Conservation (phyloP, 2,797 vertebrate species). For the Triplophysa yarkandensis region DNA sequence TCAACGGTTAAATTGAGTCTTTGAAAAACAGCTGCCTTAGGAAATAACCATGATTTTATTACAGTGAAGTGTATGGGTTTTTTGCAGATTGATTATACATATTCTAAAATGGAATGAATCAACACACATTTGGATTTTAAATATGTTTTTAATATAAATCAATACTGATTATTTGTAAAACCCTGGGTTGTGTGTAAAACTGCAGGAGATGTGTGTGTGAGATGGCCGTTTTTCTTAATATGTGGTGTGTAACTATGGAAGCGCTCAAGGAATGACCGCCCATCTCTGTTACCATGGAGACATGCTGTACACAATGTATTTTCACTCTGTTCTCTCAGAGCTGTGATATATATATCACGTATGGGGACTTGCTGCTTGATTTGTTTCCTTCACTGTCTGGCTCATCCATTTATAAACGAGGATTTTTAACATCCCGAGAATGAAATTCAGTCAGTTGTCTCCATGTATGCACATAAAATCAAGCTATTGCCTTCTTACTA, state of each 20-base stretch:
- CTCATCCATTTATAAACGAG: not conserved
- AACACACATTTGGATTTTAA: no score
- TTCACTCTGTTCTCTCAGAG: not conserved
- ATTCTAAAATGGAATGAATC: no score
- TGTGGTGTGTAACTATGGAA: constrained; percentile 47
- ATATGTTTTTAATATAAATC: no score
- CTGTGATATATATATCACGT: not conserved
- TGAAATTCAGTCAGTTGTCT: not conserved
- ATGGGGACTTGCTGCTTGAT: not conserved
- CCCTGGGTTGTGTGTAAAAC: not conserved
- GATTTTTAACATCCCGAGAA: not conserved
- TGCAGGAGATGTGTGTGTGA: constrained; percentile 1
- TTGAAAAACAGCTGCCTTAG: constrained; percentile 24
- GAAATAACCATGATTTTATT: no score
- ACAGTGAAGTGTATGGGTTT: no score
- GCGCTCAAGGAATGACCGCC: constrained; percentile 47
- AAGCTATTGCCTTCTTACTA: no score
- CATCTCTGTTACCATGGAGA: constrained; percentile 48
- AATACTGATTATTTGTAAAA: no score
- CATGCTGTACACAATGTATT: constrained; percentile 41
- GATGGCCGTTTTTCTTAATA: constrained; percentile 23
- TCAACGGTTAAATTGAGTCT: constrained; percentile 42
- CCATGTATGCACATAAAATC: not conserved
- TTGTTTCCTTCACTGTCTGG: not conserved
- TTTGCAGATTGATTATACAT: no score